Percentiles rank a stretch among this genome's conserved stretches.
Evolutionary conservation across 2,113 vertebrate genomes (phyloP).

Genomic region (Candoia aspera): DNA sequence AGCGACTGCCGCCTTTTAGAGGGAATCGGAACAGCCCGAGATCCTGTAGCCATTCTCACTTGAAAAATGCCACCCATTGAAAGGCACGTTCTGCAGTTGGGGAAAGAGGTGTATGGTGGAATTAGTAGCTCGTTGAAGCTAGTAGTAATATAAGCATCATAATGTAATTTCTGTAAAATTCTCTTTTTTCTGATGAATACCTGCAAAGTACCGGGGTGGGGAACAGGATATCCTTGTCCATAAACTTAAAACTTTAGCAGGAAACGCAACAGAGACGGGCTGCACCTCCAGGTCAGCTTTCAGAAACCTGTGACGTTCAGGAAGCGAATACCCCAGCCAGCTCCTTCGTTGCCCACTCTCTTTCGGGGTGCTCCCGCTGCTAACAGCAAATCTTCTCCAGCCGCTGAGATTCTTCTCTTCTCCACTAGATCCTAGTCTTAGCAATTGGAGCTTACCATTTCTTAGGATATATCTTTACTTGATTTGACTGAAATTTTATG

Average conservation of each 20-base stretch:
- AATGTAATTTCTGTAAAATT: neutral
- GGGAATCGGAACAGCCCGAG: neutral
- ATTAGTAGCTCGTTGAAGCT: neutral
- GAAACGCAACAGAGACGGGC: neutral
- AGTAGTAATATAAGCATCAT: neutral
- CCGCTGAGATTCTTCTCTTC: neutral
- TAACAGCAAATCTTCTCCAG: neutral
- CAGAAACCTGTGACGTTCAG: neutral
- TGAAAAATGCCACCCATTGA: neutral
- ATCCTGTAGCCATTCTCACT: neutral
- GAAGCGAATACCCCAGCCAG: neutral
- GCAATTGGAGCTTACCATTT: neutral
- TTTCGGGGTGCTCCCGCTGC: neutral
- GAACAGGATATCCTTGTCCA: neutral
- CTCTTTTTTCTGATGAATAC: neutral
- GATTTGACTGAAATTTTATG: neutral
- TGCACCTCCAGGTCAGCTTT: neutral
- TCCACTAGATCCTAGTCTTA: neutral
- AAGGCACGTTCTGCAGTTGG: neutral
- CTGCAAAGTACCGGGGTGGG: neutral
- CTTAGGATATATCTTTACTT: neutral
- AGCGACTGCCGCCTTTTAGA: neutral
- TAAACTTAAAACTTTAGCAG: neutral
- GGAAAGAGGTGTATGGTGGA: neutral
- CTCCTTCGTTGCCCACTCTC: neutral